Percentiles rank a stretch among this genome's conserved stretches.
Evolutionary conservation across 2,888 invertebrate species (phyloP).

Genomic region (Thereva nobilitata): DNA sequence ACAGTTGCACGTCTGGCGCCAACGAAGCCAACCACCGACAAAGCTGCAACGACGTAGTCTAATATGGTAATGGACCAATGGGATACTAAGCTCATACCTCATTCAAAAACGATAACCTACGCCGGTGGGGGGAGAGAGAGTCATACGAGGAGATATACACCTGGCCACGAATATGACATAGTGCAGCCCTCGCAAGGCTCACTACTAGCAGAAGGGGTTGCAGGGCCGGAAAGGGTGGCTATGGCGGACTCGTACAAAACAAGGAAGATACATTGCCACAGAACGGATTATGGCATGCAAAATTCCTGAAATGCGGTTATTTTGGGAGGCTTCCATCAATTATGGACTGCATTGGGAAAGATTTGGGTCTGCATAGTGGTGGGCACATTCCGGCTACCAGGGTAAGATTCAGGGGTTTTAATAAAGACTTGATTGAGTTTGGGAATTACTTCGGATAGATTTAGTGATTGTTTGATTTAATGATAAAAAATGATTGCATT

Average conservation of each 20-base stretch:
- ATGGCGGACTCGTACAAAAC: constrained; percentile 14
- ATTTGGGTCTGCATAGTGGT: too few relatives aligned
- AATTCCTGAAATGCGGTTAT: constrained; percentile 39
- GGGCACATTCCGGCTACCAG: constrained; percentile 15
- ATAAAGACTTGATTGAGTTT: too few relatives aligned
- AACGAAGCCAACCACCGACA: constrained; percentile 13
- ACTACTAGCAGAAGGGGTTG: constrained; percentile 16
- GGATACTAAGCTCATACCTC: constrained; percentile 28
- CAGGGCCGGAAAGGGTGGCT: not conserved
- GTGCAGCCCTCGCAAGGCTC: not conserved
- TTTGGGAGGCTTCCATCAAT: constrained; percentile 38
- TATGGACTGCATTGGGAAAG: constrained; percentile 3
- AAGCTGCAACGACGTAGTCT: constrained; percentile 25
- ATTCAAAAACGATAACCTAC: constrained; percentile 33
- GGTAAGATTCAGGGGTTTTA: too few relatives aligned
- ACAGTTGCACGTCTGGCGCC: not conserved
- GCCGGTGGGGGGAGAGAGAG: not conserved
- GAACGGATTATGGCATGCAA: constrained; percentile 39
- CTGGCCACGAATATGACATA: constrained; percentile 23
- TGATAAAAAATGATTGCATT: too few relatives aligned
- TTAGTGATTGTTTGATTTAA: too few relatives aligned
- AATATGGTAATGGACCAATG: constrained; percentile 38
- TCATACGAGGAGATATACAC: constrained; percentile 6
- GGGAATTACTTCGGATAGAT: too few relatives aligned
- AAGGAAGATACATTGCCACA: constrained; percentile 28